These are phyloP conservation scores for Drosophila tropicalis DNA, from an alignment of 1,140 invertebrate species.

Conservation along the genomic window DNA sequence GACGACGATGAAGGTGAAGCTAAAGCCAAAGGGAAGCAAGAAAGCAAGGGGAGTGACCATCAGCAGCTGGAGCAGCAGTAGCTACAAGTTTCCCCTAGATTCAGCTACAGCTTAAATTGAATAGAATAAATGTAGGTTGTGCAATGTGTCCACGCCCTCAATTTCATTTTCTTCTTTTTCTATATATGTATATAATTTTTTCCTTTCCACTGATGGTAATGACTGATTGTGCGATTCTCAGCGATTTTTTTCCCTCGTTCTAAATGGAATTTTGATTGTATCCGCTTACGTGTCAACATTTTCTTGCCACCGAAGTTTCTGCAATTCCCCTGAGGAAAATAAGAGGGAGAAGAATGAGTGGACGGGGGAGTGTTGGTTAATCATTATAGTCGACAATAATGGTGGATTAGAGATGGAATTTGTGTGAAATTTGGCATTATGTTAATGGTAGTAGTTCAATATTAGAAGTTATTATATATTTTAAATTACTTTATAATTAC, in stretches of 20 bases:
- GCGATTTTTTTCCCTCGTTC: slow-evolving; percentile 44
- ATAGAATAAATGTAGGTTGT: slow-evolving; percentile 49
- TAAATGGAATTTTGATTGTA: slow-evolving; percentile 81
- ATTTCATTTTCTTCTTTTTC: slow-evolving; percentile 34
- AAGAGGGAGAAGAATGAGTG: background rate
- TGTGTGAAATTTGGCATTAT: background rate
- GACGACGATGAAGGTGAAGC: background rate
- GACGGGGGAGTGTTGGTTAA: slow-evolving; percentile 30
- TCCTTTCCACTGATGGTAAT: slow-evolving; percentile 59
- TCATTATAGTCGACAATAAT: slow-evolving; percentile 29
- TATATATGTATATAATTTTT: slow-evolving; percentile 22
- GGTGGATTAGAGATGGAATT: slow-evolving; percentile 3
- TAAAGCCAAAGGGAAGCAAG: background rate
- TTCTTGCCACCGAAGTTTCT: slow-evolving; percentile 29
- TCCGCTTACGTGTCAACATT: slow-evolving; percentile 72
- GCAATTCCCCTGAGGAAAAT: slow-evolving; percentile 23
- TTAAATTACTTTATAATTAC: no score
- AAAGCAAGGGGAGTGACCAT: slow-evolving; percentile 46
- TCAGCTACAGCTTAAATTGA: slow-evolving; percentile 54
- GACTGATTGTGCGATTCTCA: slow-evolving; percentile 77
- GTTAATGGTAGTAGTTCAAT: no score
- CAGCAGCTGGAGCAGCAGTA: slow-evolving; percentile 29
- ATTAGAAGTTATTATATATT: no score
- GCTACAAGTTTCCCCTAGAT: slow-evolving; percentile 26
- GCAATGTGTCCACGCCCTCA: slow-evolving; percentile 20